Conservation (phyloP, 2,797 vertebrate genomes). For the Bothrops alternatus region DNA sequence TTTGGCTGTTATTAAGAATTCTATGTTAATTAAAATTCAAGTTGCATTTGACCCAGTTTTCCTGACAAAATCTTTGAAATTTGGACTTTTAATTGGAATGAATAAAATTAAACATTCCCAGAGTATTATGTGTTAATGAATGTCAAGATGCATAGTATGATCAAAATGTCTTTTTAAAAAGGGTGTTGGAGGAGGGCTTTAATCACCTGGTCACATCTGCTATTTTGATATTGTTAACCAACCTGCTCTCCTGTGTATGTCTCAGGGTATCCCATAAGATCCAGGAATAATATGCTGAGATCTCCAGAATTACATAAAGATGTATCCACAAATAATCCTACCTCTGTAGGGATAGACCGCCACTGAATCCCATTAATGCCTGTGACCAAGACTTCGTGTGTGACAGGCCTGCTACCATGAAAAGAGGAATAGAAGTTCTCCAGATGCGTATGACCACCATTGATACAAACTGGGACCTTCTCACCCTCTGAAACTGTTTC, state of each 20-base stretch:
- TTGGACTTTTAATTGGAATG: background rate
- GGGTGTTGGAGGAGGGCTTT: background rate
- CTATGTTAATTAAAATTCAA: background rate
- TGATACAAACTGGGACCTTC: slow-evolving; percentile 58
- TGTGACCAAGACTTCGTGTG: slow-evolving; percentile 79
- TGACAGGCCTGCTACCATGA: background rate
- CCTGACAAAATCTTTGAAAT: background rate
- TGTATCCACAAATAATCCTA: background rate
- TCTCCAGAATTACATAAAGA: background rate
- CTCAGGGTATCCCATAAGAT: background rate
- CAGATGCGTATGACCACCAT: background rate
- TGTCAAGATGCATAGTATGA: background rate
- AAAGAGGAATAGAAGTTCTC: background rate
- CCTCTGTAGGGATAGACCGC: slow-evolving; percentile 64
- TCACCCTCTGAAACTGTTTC: slow-evolving; percentile 67
- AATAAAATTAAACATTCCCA: background rate
- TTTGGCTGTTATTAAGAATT: background rate
- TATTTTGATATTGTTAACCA: background rate
- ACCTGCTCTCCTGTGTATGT: background rate
- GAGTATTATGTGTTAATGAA: background rate
- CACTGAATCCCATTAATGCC: slow-evolving; percentile 83
- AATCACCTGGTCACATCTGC: background rate
- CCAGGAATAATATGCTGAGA: background rate
- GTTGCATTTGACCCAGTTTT: no score
- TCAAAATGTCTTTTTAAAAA: background rate